Conservation (phyloP, 2,113 vertebrate genomes). For the Dolichotis patagonum region DNA sequence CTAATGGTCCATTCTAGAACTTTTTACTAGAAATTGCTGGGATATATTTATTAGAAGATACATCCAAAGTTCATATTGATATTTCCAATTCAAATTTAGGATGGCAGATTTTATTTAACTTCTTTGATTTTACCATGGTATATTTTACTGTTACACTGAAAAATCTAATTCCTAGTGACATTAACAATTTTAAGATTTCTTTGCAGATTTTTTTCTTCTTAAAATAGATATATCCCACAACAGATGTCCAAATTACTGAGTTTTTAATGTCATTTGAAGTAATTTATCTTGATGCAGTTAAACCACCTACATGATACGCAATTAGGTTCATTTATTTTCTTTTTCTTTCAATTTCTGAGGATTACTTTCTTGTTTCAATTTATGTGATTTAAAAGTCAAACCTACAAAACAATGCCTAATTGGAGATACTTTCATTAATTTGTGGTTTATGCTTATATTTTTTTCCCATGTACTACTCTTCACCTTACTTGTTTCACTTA, state of each 20-base stretch:
- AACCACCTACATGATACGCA: neutral
- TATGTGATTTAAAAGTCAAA: neutral
- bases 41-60: constrained; percentile 15
- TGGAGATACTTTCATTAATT: neutral
- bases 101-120: neutral
- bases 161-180: neutral
- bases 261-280: constrained; percentile 33
- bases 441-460: neutral
- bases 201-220: constrained; percentile 15
- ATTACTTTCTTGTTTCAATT: neutral
- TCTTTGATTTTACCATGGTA: neutral
- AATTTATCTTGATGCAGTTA: constrained; percentile 7
- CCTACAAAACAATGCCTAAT: neutral
- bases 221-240: neutral
- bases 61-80: neutral
- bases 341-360: neutral
- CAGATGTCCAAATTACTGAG: neutral
- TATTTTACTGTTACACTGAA: neutral
- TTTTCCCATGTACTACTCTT: neutral
- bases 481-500: neutral
- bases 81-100: neutral
- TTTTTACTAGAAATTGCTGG: neutral
- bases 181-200: constrained; percentile 45
- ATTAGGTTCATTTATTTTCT: neutral
- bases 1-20: neutral